Base-by-base conservation (phyloP, 2,113 vertebrate species). In the Mus spicilegus region DNA sequence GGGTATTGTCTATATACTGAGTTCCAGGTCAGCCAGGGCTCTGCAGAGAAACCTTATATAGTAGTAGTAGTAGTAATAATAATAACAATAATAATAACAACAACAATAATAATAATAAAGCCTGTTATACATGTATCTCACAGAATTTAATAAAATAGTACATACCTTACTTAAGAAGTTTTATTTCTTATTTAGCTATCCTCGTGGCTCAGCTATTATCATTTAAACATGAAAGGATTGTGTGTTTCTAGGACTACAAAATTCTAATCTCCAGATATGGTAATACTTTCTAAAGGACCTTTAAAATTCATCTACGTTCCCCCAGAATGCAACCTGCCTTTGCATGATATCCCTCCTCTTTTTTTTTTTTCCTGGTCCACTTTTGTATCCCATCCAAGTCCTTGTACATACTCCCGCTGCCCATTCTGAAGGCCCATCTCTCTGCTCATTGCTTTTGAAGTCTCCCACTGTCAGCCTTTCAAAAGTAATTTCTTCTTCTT, bases 101-200 rank as follows among this genome's bases (percentile, higher is more conserved):
- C 11, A 28, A 28, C 4, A 28, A 65, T 28, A 54, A 36, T 4
- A 30, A 67, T 67, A 33, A 80, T 2, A 26, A 76, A 13, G 11
- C 28, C 54, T 46, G 42, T 39, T 30, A 75, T 7, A 46, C 9
- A 36, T 16, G 2, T 14, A 51, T 86, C 54, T 73, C 42, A 13
- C 65, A 77, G 54, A 13, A 88, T 17, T 90, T 89, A 84, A 90
- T 65, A 36, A 93, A 90, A 90, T 69, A 92, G 26, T 65, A 3
- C 70, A 22, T 7, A 16, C 26, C 36, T 93, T 65, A 30, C n/a
- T 30, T 28, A 36, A n/a, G 20, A 22, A 90, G 67, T 82, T 46
- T 36, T 81, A 36, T 81, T 65, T 90, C 61, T 61, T n/a, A 76
- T 77, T 91, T 87, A 65, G 19, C 19, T 84, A 2, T 69, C 73